A percentile compares a stretch with the other conserved stretches of the same genome.
phyloP scores from a whole-genome alignment of 2,113 vertebrate genomes.

The Neopipo cinnamomea region DNA sequence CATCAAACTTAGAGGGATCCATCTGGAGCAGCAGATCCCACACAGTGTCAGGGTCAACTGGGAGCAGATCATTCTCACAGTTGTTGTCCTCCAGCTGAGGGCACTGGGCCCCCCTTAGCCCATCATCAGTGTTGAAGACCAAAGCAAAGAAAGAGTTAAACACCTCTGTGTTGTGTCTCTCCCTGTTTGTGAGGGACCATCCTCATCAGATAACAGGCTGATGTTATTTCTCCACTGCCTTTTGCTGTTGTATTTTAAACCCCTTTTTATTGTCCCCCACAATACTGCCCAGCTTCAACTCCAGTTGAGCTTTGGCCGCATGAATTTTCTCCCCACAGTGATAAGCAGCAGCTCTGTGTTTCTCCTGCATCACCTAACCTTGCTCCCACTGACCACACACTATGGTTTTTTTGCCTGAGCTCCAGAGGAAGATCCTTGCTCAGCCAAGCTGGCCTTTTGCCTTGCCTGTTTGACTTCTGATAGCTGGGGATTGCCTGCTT shows the following conservation, averaged over 20 bases:
- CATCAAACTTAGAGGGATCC: neutral
- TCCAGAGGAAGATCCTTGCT: neutral
- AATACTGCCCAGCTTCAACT: neutral
- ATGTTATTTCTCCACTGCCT: neutral
- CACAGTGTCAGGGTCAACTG: neutral
- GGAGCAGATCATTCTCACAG: neutral
- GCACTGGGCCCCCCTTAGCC: neutral
- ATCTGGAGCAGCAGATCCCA: neutral
- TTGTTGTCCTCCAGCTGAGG: neutral
- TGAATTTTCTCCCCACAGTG: neutral
- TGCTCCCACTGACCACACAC: neutral
- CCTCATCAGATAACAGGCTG: neutral
- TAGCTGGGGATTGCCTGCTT: neutral
- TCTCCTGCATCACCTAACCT: neutral
- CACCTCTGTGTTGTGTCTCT: neutral
- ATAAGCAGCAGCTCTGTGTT: neutral
- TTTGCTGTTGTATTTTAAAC: neutral
- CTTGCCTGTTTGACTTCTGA: accelerated
- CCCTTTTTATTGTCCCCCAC: neutral
- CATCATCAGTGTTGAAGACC: neutral
- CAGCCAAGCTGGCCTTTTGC: neutral
- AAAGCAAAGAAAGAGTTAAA: neutral
- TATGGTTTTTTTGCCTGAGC: neutral
- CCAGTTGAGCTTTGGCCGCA: neutral
- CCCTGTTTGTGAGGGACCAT: neutral